These are phyloP conservation scores for Zaprionus nigranus DNA, from an alignment of 1,140 invertebrate species.

Conservation along the genomic window DNA sequence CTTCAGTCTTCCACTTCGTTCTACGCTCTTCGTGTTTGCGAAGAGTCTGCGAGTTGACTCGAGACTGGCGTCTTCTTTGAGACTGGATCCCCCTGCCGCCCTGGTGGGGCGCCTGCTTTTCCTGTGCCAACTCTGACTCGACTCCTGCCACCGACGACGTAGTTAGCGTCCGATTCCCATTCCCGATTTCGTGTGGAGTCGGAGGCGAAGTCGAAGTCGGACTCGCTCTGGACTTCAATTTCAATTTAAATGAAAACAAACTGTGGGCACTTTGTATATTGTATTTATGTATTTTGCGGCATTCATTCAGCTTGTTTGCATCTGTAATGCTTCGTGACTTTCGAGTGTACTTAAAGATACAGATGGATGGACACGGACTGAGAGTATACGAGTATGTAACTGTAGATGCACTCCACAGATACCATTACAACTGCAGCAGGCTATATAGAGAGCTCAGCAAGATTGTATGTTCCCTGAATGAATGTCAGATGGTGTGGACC, in stretches of 20 bases:
- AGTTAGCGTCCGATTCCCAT: background rate
- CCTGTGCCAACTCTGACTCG: background rate
- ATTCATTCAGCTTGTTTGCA: conserved; percentile 81
- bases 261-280: conserved; percentile 81
- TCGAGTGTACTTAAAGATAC: conserved; percentile 78
- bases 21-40: conserved; percentile 53
- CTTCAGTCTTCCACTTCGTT: conserved; percentile 5
- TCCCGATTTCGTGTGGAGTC: conserved; percentile 1
- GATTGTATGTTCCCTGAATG: conserved; percentile 21
- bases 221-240: conserved; percentile 66
- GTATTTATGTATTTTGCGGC: conserved; percentile 78
- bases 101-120: conserved; percentile 34
- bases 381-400: conserved; percentile 29
- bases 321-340: conserved; percentile 81
- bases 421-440: conserved; percentile 29
- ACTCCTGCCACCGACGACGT: background rate
- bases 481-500: conserved; percentile 34
- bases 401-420: conserved; percentile 65
- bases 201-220: conserved; percentile 24
- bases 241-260: conserved; percentile 83
- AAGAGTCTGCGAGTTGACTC: conserved; percentile 66
- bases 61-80: conserved; percentile 53
- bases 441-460: background rate
- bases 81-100: background rate
- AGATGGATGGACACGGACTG: conserved; percentile 65